phyloP scores from a whole-genome alignment of 2,797 vertebrate genomes.

The Malacoctenus gilli region DNA sequence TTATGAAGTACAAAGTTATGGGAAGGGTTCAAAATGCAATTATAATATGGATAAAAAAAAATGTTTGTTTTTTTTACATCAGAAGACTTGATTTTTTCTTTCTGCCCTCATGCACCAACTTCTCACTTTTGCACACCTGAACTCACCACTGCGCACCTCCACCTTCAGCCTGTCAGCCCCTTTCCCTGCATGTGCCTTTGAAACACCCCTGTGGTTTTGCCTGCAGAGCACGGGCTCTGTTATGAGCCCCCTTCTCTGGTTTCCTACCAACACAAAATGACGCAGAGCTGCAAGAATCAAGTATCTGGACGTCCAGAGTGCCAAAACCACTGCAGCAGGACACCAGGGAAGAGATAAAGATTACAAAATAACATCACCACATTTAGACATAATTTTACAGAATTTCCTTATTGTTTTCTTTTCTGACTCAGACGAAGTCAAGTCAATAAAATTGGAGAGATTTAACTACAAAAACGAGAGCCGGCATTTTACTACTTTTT shows the following conservation, averaged over 20 bases:
- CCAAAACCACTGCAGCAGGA: neutral
- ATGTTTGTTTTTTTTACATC: conserved; percentile 28
- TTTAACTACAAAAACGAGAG: no score
- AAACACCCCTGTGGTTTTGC: conserved; percentile 36
- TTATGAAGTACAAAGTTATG: no score
- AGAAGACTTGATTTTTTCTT: conserved; percentile 75
- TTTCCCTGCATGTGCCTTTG: conserved; percentile 52
- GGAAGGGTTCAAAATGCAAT: no score
- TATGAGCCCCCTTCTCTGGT: conserved; percentile 32
- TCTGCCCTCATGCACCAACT: conserved; percentile 28
- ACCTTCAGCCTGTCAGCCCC: conserved; percentile 15
- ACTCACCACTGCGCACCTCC: conserved; percentile 43
- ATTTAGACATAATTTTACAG: neutral
- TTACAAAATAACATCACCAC: neutral
- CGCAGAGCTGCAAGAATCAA: conserved; percentile 73
- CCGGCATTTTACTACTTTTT: no score
- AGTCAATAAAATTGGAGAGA: no score
- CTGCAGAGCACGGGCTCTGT: conserved; percentile 27
- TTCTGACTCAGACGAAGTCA: no score
- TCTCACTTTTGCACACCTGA: conserved; percentile 46
- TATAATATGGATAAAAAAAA: conserved; percentile 19
- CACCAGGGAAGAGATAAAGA: neutral
- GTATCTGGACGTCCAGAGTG: conserved; percentile 46
- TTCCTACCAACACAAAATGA: conserved; percentile 40
- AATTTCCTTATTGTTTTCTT: no score